phyloP scores from a whole-genome alignment of 2,888 invertebrate species.

The Crocallis elinguaria region DNA sequence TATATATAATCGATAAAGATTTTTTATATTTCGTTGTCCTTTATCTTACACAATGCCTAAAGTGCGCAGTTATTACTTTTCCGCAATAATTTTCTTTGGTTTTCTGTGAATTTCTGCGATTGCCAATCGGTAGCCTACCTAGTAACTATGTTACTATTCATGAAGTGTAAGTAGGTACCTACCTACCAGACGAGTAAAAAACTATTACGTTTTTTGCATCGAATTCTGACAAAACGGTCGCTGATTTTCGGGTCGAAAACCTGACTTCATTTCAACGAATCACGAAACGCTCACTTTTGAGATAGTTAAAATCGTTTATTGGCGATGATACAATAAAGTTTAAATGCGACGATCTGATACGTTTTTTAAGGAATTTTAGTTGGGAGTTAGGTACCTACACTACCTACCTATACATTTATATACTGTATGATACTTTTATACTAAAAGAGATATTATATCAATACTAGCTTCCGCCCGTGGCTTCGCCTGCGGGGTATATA shows the following conservation, averaged over 20 bases:
- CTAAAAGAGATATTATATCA: no score
- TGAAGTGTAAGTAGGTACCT: conserved; percentile 5
- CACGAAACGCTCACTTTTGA: conserved; percentile 43
- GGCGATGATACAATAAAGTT: conserved; percentile 34
- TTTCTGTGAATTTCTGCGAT: not conserved
- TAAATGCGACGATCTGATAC: conserved; percentile 50
- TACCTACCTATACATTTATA: no score
- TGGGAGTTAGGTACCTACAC: no score
- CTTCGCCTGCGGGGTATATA: no score
- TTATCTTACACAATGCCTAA: no score
- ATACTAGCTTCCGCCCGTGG: no score
- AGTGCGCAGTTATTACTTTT: no score
- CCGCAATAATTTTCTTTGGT: no score
- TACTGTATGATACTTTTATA: no score
- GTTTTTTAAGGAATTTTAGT: conserved; percentile 46
- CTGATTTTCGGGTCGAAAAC: conserved; percentile 58
- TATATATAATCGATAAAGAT: no score
- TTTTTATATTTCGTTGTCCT: no score
- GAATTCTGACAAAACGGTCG: conserved; percentile 46
- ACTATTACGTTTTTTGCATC: conserved; percentile 54
- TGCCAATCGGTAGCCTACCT: not conserved
- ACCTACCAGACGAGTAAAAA: conserved; percentile 54
- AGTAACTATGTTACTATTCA: conserved; percentile 11
- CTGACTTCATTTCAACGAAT: conserved; percentile 55
- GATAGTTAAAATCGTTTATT: conserved; percentile 25